Conservation (phyloP, 2,888 invertebrate genomes). For the Erynnis tages region DNA sequence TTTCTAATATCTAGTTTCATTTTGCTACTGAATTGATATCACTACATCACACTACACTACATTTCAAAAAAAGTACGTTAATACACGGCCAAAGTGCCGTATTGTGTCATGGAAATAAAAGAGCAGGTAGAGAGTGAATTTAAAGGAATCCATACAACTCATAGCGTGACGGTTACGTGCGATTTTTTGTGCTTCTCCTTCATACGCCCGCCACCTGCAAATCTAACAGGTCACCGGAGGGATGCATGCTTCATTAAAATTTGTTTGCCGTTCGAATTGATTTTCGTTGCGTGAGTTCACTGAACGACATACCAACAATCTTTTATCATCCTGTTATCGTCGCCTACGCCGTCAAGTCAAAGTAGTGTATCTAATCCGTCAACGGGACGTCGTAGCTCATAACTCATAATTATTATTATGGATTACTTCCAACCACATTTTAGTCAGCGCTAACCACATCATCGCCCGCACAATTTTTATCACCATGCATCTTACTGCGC, state of each 20-base stretch:
- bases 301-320: slow-evolving; percentile 36
- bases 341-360: slow-evolving; percentile 27
- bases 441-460: slow-evolving; percentile 29
- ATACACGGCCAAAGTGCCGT: slow-evolving; percentile 5
- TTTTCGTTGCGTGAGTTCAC: slow-evolving; percentile 32
- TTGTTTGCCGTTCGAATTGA: slow-evolving; percentile 32
- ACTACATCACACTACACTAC: too few species aligned
- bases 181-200: slow-evolving; percentile 35
- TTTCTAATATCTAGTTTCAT: too few species aligned
- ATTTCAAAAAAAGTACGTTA: too few species aligned
- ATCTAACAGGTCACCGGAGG: slow-evolving; percentile 38
- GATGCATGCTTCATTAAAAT: slow-evolving; percentile 47
- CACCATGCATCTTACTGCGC: slow-evolving; percentile 37
- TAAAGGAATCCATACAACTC: slow-evolving; percentile 49
- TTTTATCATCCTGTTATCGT: slow-evolving; percentile 37
- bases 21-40: too few species aligned
- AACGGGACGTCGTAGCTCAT: slow-evolving; percentile 31
- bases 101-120: slow-evolving; percentile 7
- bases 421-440: slow-evolving; percentile 29
- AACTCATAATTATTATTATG: slow-evolving; percentile 21
- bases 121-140: slow-evolving; percentile 47
- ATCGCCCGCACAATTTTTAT: slow-evolving; percentile 28
- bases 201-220: slow-evolving; percentile 40
- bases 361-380: slow-evolving; percentile 37
- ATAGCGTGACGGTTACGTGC: slow-evolving; percentile 38